phyloP scores from a whole-genome alignment of 1,140 invertebrate genomes.

The Hirudo medicinalis region DNA sequence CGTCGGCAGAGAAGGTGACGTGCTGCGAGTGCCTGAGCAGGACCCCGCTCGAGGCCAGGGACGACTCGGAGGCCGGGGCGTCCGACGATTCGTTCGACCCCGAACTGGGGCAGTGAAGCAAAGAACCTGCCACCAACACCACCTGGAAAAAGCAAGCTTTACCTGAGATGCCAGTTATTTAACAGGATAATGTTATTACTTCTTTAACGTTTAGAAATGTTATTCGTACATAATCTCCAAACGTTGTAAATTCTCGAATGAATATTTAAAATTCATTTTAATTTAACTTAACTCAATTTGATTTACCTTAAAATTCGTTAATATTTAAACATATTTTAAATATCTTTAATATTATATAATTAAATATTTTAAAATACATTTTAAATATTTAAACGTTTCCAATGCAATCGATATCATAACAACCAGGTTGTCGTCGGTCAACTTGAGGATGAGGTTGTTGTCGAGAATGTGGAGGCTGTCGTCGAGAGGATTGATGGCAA shows the following conservation, averaged over 20 bases:
- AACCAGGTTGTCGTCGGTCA: constrained; percentile 73
- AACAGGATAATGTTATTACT: neutral
- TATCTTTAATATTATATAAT: too few relatives aligned
- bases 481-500: constrained; percentile 82
- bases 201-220: neutral
- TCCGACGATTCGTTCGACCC: too few relatives aligned
- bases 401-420: constrained; percentile 35
- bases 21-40: constrained; percentile 81
- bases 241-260: neutral
- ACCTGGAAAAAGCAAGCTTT: neutral
- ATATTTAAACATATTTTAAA: too few relatives aligned
- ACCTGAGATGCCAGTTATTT: too few relatives aligned
- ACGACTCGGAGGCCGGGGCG: too few relatives aligned
- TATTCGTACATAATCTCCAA: neutral
- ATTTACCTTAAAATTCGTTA: too few relatives aligned
- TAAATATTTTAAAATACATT: too few relatives aligned
- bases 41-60: constrained; percentile 47
- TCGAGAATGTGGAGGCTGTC: constrained; percentile 88
- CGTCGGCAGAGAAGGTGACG: constrained; percentile 77
- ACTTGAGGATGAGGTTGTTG: constrained; percentile 82
- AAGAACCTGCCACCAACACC: constrained; percentile 55
- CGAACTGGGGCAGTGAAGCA: constrained; percentile 64
- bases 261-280: too few relatives aligned
- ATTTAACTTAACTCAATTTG: too few relatives aligned
- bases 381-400: too few relatives aligned